Percentiles rank a stretch among this genome's conserved stretches.
These are phyloP conservation scores for Pseudomugil tenellus DNA, from an alignment of 2,797 vertebrate genomes.

Conservation along the genomic window DNA sequence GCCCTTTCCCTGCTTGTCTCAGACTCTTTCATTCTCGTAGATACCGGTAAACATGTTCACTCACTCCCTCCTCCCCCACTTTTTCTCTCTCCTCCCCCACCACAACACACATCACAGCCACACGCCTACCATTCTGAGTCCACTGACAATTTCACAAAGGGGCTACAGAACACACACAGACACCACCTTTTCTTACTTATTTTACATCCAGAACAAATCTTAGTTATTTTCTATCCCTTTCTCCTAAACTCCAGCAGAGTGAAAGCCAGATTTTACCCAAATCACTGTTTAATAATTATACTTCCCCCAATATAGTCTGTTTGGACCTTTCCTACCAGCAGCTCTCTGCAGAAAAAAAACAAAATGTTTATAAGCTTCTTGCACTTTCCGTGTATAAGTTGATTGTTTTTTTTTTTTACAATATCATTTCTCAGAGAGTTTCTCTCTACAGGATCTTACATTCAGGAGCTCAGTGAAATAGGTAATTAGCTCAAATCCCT, in stretches of 20 bases:
- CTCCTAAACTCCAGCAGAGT: too few species aligned
- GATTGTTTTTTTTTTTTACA: slow-evolving; percentile 15
- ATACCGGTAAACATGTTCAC: slow-evolving; percentile 65
- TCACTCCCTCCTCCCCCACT: slow-evolving; percentile 39
- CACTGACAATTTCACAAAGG: slow-evolving; percentile 75
- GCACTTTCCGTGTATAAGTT: slow-evolving; percentile 1
- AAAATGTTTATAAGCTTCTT: background rate
- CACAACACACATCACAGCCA: slow-evolving; percentile 71
- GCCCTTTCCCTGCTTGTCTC: slow-evolving; percentile 28
- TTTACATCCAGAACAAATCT: background rate
- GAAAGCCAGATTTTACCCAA: background rate
- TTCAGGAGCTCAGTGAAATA: slow-evolving; percentile 46
- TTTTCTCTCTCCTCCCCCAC: slow-evolving; percentile 68
- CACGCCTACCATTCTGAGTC: slow-evolving; percentile 68
- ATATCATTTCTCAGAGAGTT: slow-evolving; percentile 11
- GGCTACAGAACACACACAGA: slow-evolving; percentile 43
- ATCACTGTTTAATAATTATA: background rate
- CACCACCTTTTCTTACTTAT: slow-evolving; percentile 2
- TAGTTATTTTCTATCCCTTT: background rate
- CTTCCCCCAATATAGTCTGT: background rate
- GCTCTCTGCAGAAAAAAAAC: background rate
- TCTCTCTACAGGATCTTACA: slow-evolving; percentile 36
- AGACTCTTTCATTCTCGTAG: slow-evolving; percentile 41
- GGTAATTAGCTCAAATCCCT: slow-evolving; percentile 73
- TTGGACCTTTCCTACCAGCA: background rate